Percentiles rank a stretch among this genome's conserved stretches.
Evolutionary conservation across 2,888 invertebrate species (phyloP).

Genomic region (Lasioglossum villosulum): DNA sequence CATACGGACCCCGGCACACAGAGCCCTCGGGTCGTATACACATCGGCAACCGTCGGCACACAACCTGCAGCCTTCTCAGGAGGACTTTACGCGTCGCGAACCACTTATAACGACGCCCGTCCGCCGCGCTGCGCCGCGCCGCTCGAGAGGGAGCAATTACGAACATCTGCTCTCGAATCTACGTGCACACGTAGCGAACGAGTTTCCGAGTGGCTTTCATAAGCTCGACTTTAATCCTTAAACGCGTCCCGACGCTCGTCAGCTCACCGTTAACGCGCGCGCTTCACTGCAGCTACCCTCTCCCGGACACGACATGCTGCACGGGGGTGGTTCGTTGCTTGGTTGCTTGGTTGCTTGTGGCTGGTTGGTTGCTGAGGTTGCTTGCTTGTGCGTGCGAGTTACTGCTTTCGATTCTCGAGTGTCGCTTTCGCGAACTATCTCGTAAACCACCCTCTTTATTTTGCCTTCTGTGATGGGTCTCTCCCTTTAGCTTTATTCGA

Average conservation of each 20-base stretch:
- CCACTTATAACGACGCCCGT: slow-evolving; percentile 55
- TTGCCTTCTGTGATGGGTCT: neutral
- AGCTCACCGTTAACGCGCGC: slow-evolving; percentile 43
- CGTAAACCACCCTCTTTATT: neutral
- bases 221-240: slow-evolving; percentile 74
- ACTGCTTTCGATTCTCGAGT: neutral
- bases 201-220: slow-evolving; percentile 68
- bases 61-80: slow-evolving; percentile 59
- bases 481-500: neutral
- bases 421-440: neutral
- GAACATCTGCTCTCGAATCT: slow-evolving; percentile 73
- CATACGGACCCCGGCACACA: slow-evolving; percentile 43
- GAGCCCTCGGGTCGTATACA: slow-evolving; percentile 44
- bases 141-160: slow-evolving; percentile 64
- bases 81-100: slow-evolving; percentile 66
- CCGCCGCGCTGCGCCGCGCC: neutral
- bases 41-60: slow-evolving; percentile 23
- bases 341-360: neutral
- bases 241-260: slow-evolving; percentile 66
- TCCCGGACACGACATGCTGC: neutral
- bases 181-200: slow-evolving; percentile 62
- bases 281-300: slow-evolving; percentile 6
- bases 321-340: neutral
- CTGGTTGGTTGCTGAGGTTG: neutral
- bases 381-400: neutral